These are phyloP conservation scores for Spea multiplicata DNA, from an alignment of 2,113 vertebrate genomes.

Conservation along the genomic window DNA sequence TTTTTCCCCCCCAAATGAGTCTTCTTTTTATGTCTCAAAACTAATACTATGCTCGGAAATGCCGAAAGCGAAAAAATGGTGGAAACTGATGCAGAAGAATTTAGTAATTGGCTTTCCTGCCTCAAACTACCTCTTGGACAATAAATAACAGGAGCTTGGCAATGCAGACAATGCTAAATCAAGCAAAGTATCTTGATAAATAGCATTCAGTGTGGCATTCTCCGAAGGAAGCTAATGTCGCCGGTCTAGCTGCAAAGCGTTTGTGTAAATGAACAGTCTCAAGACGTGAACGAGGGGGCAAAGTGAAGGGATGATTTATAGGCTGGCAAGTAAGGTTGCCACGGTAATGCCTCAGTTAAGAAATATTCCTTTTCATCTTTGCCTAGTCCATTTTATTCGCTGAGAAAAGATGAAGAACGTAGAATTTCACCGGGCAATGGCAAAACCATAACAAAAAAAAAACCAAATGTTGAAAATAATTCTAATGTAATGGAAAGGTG, in stretches of 20 bases:
- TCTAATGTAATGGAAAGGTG: background rate
- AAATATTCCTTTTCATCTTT: background rate
- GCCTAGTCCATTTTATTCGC: conserved; percentile 27
- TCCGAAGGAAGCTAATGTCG: background rate
- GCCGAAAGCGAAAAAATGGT: background rate
- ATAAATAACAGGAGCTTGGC: conserved; percentile 12
- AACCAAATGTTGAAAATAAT: background rate
- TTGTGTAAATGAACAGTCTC: conserved; percentile 12
- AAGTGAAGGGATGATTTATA: conserved; percentile 31
- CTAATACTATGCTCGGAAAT: background rate
- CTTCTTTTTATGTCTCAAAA: background rate
- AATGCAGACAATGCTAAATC: conserved; percentile 30
- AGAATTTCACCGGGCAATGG: too few species aligned
- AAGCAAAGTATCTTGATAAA: conserved; percentile 30
- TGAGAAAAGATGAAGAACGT: background rate
- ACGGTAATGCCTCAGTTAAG: conserved; percentile 13
- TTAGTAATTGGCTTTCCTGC: conserved; percentile 1
- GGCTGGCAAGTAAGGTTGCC: background rate
- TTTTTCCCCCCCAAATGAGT: too few species aligned
- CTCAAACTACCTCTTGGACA: conserved; percentile 1
- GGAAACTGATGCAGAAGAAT: conserved; percentile 2
- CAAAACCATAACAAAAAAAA: background rate
- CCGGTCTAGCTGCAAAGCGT: conserved; percentile 22
- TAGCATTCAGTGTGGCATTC: conserved; percentile 12
- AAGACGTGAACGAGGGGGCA: conserved; percentile 5